Evolutionary conservation across 2,113 vertebrate genomes (phyloP).

Genomic region (Chloroceryle aenea): DNA sequence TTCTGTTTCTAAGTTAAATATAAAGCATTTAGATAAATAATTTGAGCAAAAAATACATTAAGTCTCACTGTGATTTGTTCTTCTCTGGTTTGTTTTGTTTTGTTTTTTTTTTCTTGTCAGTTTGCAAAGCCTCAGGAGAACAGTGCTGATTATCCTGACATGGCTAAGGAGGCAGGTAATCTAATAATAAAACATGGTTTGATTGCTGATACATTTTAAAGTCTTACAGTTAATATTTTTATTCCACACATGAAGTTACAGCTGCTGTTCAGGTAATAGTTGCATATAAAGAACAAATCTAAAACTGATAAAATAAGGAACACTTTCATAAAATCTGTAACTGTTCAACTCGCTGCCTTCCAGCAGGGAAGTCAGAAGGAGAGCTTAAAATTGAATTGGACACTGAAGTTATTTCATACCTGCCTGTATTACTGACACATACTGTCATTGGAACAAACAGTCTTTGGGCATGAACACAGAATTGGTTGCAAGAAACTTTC

Average conservation of each 20-base stretch:
- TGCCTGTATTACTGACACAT: background rate
- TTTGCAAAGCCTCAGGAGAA: constrained; percentile 84
- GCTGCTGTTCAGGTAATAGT: background rate
- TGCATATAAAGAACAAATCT: background rate
- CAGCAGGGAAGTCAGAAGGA: background rate
- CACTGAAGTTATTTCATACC: background rate
- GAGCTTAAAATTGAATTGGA: background rate
- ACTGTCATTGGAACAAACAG: background rate
- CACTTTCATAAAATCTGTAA: background rate
- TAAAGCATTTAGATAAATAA: background rate
- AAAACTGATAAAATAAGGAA: background rate
- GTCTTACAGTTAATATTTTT: background rate
- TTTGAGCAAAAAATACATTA: background rate
- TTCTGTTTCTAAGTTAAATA: background rate
- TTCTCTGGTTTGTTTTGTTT: background rate
- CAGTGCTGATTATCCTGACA: constrained; percentile 88
- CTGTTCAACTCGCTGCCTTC: background rate
- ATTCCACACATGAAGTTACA: background rate
- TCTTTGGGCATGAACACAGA: background rate
- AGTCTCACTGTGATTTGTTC: background rate
- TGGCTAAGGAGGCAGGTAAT: constrained; percentile 95
- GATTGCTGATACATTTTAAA: background rate
- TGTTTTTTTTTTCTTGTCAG: constrained; percentile 68
- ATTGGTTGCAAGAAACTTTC: background rate
- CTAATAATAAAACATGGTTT: background rate